Conservation (phyloP, 2,888 invertebrate genomes). For the Cryptocephalus primarius region DNA sequence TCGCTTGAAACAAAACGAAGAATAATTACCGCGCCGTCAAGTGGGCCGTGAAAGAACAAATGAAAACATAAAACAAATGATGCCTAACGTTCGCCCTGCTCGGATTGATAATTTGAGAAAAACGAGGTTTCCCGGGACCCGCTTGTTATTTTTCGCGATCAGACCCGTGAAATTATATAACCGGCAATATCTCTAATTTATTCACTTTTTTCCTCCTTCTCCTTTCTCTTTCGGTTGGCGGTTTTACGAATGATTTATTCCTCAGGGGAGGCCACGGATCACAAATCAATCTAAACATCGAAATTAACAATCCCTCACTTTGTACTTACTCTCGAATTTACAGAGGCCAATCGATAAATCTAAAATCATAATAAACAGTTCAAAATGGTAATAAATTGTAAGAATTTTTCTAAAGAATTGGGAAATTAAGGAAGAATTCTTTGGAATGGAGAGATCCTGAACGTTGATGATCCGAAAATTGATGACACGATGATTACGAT, state of each 20-base stretch:
- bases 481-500: no score
- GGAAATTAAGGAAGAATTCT: no score
- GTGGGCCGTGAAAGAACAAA: constrained; percentile 36
- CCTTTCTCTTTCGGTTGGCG: constrained; percentile 25
- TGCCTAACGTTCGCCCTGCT: constrained; percentile 27
- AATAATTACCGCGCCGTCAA: constrained; percentile 35
- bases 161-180: constrained; percentile 28
- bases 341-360: no score
- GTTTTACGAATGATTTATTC: constrained; percentile 31
- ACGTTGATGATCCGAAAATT: no score
- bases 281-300: constrained; percentile 16
- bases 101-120: constrained; percentile 28
- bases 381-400: no score
- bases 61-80: constrained; percentile 38
- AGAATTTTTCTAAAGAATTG: no score
- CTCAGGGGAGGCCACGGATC: constrained; percentile 10
- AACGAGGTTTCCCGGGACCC: constrained; percentile 20
- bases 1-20: constrained; percentile 22
- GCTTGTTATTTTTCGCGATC: constrained; percentile 27
- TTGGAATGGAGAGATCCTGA: no score
- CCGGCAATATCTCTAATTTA: constrained; percentile 32
- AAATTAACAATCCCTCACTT: constrained; percentile 19
- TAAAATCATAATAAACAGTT: no score
- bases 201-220: constrained; percentile 20
- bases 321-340: no score